Evolutionary conservation across 2,113 vertebrate genomes (phyloP).

Genomic region (Nothoprocta perdicaria): DNA sequence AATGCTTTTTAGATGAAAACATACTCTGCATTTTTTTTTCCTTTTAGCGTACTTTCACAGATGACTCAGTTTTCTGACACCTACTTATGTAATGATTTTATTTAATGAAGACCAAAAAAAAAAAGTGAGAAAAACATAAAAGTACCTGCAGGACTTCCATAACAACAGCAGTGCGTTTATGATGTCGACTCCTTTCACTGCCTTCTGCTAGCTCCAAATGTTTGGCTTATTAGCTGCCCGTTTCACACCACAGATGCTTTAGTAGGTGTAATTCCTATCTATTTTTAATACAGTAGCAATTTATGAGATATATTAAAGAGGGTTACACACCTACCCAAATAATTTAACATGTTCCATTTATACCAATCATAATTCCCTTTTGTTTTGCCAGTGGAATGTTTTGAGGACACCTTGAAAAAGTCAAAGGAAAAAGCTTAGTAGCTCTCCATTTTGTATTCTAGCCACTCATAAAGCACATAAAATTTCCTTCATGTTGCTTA

Average conservation of each 20-base stretch:
- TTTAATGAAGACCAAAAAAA: constrained; percentile 20
- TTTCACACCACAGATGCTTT: not conserved
- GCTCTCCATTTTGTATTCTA: not conserved
- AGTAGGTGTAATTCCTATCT: not conserved
- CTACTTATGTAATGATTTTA: constrained; percentile 4
- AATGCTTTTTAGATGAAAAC: constrained; percentile 27
- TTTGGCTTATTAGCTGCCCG: not conserved
- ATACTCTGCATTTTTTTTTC: not conserved
- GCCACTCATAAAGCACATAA: not conserved
- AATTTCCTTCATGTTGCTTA: not conserved
- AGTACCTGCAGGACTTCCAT: not conserved
- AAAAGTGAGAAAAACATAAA: not conserved
- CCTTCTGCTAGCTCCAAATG: not conserved
- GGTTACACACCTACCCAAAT: not conserved
- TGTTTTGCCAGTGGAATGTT: not conserved
- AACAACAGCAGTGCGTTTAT: not conserved
- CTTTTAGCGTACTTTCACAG: constrained; percentile 5
- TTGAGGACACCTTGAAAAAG: not conserved
- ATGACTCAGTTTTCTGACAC: constrained; percentile 44
- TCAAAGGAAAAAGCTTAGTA: not conserved
- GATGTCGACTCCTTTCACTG: not conserved
- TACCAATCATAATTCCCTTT: not conserved
- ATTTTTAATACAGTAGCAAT: not conserved
- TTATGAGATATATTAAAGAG: not conserved
- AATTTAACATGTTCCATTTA: not conserved